Base-by-base conservation (phyloP, 2,113 vertebrate genomes). In the Eublepharis macularius region DNA sequence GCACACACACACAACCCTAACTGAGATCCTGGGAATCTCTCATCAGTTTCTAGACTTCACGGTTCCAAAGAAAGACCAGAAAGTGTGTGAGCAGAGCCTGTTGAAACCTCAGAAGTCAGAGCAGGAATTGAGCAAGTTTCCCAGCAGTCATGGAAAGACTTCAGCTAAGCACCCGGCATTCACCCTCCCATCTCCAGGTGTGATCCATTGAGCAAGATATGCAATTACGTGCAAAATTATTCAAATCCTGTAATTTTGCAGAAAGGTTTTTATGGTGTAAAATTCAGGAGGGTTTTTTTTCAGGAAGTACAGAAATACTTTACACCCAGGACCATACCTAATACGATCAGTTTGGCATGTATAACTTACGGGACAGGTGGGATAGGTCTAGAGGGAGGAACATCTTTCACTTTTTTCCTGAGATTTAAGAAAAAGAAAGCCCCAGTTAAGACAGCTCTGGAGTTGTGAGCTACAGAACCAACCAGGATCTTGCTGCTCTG, bases 361-460 rank as follows among this genome's bases (percentile, higher is more conserved):
- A 4, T 6, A 19, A 65, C 81, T 83, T 83, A 83, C 82, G 82
- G 82, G 43, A 83, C 24, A 5, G 82, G 82, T 29, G 82, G 81
- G 72, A 43, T 10, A 2, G 10, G 6, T 19, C 72, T 75, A 3
- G 2, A 45, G 32, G 41, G 12, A 60, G 24, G 1, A 16, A 41
- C 4, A 2, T 39, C 45, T 11, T 83, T 83, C 19, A 45, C 72
- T 24, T n/a, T 76, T 76, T 83, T 76, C 82, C 82, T 83, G 34
- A 72, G 65, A n/a, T 26, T 7, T 12, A 9, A 74, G 26, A 74
- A 12, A 41, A 10, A 63, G n/a, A 76, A n/a, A 34, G 12, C n/a
- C 10, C 14, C 13, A 21, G 36, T 70, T 19, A 70, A 3, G 19
- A 70, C 34, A 70, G 43, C 32, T 16, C 41, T 74, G 73, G 29